Base-by-base conservation (phyloP, 2,888 invertebrate genomes). In the Marasmarcha lunaedactyla region DNA sequence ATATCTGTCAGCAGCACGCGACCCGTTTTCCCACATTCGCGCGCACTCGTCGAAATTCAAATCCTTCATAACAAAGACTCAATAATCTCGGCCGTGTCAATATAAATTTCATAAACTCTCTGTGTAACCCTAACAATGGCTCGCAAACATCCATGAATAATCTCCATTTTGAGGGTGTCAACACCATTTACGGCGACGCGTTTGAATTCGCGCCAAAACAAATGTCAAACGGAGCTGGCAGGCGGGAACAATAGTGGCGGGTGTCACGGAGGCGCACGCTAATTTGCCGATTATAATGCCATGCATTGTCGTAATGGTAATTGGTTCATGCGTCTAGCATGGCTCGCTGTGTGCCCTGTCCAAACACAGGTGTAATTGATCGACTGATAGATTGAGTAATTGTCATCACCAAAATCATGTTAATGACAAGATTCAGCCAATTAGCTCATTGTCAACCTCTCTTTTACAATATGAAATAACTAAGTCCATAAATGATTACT, bases 101-200 rank as follows among this genome's bases (percentile, higher is more conserved):
- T 73, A 73, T 76, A 76, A 76, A 76, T 76, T 74, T 77, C 74
- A 74, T 74, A 77, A 74, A 74, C 72, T 71, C 71, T 48, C 62
- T 50, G 66, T 62, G 59, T 64, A 68, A 64, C 70, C 63, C 70
- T 60, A 59, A 74, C 74, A 73, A 74, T 60, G 67, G 65, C 55
- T 59, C 63, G 67, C 72, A 72, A 74, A 74, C 72, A 71, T 72
- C 74, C 74, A 77, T 77, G 77, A 77, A 77, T 77, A 77, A 77
- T 77, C 74, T 73, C 71, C 69, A 72, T 74, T 71, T 71, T 72
- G 74, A 69, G 72, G 74, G 74, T 73, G 77, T 77, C 77, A 77
- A 71, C 74, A 70, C 65, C 77, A 74, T 65, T 63, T 63, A 58
- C 57, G 57, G 54, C 56, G 54, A 47, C 50, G 61, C 61, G 63